These are phyloP conservation scores for Myzus persicae DNA, from an alignment of 1,140 invertebrate genomes.

Conservation along the genomic window DNA sequence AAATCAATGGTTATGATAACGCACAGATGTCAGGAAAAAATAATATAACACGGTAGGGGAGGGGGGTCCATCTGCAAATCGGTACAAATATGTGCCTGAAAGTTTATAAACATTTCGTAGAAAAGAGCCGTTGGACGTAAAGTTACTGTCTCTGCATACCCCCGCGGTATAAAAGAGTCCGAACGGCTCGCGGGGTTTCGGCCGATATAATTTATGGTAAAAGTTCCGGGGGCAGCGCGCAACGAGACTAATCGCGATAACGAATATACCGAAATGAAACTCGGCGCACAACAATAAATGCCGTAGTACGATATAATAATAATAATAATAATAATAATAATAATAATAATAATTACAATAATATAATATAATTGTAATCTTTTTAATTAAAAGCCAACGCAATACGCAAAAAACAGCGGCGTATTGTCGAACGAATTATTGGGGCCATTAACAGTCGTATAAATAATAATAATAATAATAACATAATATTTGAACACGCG, in stretches of 20 bases:
- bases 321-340: constrained; percentile 3
- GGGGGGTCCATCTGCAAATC: background rate
- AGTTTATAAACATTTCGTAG: background rate
- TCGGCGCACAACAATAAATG: background rate
- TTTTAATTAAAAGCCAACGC: constrained; percentile 55
- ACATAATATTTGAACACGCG: background rate
- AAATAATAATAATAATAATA: background rate
- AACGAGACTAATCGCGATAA: constrained; percentile 29
- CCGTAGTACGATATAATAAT: background rate
- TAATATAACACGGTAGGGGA: background rate
- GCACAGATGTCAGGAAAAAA: background rate
- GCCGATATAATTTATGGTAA: constrained; percentile 52
- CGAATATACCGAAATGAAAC: constrained; percentile 10
- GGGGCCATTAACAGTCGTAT: constrained; percentile 36
- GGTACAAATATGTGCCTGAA: background rate
- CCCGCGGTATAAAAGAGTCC: background rate
- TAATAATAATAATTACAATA: constrained; percentile 18
- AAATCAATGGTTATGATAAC: background rate
- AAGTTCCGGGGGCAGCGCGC: background rate
- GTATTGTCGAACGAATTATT: constrained; percentile 42
- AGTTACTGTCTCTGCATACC: background rate
- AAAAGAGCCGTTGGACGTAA: constrained; percentile 12
- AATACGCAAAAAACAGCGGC: background rate
- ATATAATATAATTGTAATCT: constrained; percentile 16
- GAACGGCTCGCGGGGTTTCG: background rate